Evolutionary conservation across 2,797 vertebrate species (phyloP), one percentile per base, ranked within the genome.

Genomic region (Sciurus vulgaris): DNA sequence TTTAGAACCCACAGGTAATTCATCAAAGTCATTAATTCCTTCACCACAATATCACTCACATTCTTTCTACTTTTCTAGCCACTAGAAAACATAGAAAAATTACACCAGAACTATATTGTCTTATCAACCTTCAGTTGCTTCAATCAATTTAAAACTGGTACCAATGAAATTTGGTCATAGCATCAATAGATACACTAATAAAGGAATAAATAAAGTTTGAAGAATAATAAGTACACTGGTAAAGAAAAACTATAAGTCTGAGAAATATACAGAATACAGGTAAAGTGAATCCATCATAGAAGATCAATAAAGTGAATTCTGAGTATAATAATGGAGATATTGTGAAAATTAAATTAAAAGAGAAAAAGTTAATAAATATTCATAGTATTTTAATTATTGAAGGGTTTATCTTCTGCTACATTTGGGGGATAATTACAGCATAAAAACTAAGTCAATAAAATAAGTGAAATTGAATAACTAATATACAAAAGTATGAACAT

Each of bases 21-120:
- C 20, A 72, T 86, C 67, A 81, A 94, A 61, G 24, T 91, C 78
- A 82, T 61, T 91, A 47, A 76, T 96, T 83, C 38, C 11, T 70
- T 93, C 13, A 47, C 17, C 49, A 82, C 33, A 86, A 2, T 67
- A 74, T 89, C 7, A 61, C 2, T 95, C 22, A 84, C 5, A 28
- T 49, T 0, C 4, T 84, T 61, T 44, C 63, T 70, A 54, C 22
- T 28, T 33, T 73, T 73, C 63, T 67, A 59, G 47, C 18, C 61
- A 67, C 9, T 67, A 79, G 17, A 54, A 87, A 87, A 3, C 41
- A 24, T 35, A 77, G 10, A 22, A 65, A 35, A 59, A 56, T 82
- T 41, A 17, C 3, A 69, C 54, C 8, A 61, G 28, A 3, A 2
- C 38, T 81, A 13, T 70, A 41, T 88, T 70, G 2, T 12, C 47